Evolutionary conservation across 2,113 vertebrate species (phyloP), one percentile per base, ranked within the genome.

Genomic region (Apaloderma vittatum): DNA sequence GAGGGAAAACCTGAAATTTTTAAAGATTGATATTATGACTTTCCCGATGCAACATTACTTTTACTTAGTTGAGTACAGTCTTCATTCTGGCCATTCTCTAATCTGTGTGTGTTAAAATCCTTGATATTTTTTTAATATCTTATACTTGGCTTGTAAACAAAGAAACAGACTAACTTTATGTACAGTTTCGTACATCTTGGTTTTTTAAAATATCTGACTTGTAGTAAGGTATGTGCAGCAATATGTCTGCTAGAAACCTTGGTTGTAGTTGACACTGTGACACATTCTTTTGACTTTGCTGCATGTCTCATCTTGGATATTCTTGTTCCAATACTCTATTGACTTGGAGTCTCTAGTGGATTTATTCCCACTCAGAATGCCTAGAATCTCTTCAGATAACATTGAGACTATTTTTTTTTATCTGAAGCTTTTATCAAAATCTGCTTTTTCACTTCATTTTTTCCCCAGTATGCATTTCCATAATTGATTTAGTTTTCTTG

Each of bases 401-500:
- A 52, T 6, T 57, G 46, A 87, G 19, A 13, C 12, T 81, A 27
- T 61, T 90, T 84, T 79, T 57, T 66, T 17, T 81, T 40, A 40
- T 40, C 19, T 71, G 29, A 85, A 78, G 32, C 19, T 75, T 86
- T 82, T 86, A 34, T 67, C 45, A 82, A 92, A 95, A 95, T 88
- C 29, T 92, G 43, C 34, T 72, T 82, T 90, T 95, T 88, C 32
- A 16, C 15, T 90, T 68, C 34, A 48, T 15, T 79, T 63, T 48
- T 4, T 1, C 2, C 7, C 37, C 29, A 15, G 12, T 8, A 16
- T 88, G 82, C 57, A 90, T 96, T 93, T 92, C 52, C 78, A 75
- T 95, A 95, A 95, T 93, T 90, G 78, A 88, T 78, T 71, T 85
- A 5, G 20, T 88, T 90, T 91, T 54, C 71, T 90, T 82, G 79